Evolutionary conservation across 2,113 vertebrate genomes (phyloP).

Genomic region (Nothocercus julius): DNA sequence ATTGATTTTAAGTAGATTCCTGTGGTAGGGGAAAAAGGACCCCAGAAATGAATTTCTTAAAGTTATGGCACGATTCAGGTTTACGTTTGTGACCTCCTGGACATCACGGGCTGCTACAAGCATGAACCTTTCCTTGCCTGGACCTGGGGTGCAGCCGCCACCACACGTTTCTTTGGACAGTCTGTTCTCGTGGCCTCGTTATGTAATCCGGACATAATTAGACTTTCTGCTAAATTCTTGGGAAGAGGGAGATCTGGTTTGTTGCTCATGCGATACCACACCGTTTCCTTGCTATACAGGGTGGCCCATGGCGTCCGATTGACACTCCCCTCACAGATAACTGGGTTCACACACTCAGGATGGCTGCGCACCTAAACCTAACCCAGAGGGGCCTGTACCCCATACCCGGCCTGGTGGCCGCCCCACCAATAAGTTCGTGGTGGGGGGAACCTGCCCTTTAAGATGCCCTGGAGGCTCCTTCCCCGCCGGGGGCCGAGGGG

Average conservation of each 20-base stretch:
- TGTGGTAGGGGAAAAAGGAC: background rate
- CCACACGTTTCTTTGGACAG: background rate
- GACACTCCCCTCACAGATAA: background rate
- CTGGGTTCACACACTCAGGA: background rate
- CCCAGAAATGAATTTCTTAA: background rate
- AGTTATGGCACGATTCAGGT: background rate
- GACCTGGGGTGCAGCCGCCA: background rate
- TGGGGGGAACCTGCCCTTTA: background rate
- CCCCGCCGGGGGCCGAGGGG: background rate
- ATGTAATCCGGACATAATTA: slow-evolving; percentile 20
- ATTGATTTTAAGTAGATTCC: background rate
- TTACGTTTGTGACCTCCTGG: background rate
- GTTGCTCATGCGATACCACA: background rate
- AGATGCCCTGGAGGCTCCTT: background rate
- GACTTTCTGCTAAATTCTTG: background rate
- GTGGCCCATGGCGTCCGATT: background rate
- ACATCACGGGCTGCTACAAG: background rate
- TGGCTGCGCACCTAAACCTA: background rate
- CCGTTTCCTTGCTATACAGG: background rate
- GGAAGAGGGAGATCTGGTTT: background rate
- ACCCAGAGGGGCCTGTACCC: background rate
- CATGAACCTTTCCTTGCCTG: background rate
- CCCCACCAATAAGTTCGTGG: too few species aligned
- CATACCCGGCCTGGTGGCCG: background rate
- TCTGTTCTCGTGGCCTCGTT: background rate